Conservation (phyloP, 64 coral and sea anemone species). For the Stichodactyla helianthus region DNA sequence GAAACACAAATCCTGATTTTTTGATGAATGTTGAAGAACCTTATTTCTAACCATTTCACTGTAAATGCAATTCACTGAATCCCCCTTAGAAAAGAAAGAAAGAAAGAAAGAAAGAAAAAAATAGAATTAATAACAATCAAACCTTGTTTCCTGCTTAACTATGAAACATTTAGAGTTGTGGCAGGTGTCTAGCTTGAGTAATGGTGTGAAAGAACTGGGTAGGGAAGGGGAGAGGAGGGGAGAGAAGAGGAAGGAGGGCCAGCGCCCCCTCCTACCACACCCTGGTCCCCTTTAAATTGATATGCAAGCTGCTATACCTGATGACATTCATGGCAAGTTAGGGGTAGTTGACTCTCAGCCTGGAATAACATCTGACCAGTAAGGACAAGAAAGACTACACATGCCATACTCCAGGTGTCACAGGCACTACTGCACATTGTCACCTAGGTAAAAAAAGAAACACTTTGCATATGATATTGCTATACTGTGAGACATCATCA, state of each 20-base stretch:
- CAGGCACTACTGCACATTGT: conserved; percentile 43
- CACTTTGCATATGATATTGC: no score
- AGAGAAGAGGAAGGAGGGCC: background rate
- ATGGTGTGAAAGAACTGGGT: no score
- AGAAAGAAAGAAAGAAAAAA: background rate
- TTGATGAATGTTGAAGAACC: background rate
- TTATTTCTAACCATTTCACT: background rate
- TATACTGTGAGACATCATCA: background rate
- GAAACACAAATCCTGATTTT: background rate
- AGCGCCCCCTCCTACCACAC: background rate
- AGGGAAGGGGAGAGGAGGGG: no score
- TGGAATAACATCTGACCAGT: conserved; percentile 29
- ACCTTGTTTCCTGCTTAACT: no score
- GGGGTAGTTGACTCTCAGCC: conserved; percentile 15
- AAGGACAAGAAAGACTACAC: conserved; percentile 58
- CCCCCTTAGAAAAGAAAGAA: background rate
- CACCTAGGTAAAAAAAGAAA: background rate
- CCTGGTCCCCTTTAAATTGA: background rate
- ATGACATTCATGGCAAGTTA: conserved; percentile 24
- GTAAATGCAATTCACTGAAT: background rate
- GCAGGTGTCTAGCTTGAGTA: no score
- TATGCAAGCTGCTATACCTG: conserved; percentile 18
- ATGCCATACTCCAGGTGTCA: conserved; percentile 73
- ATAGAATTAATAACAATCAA: background rate
- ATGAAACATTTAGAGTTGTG: no score